Percentiles rank a stretch among this genome's conserved stretches.
phyloP scores from a whole-genome alignment of 2,888 invertebrate species.

The Yponomeuta sedellus region DNA sequence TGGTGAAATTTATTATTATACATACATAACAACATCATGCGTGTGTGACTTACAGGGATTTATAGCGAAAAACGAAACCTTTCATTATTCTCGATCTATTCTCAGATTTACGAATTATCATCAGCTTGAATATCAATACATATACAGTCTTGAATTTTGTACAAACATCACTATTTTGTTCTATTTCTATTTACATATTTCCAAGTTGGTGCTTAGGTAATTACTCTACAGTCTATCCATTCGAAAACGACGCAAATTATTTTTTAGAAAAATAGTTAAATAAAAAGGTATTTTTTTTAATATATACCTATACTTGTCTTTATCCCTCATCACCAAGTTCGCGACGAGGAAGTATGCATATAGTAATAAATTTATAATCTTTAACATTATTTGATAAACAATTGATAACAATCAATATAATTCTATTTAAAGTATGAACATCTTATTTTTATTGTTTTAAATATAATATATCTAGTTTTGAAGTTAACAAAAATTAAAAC shows the following conservation, averaged over 20 bases:
- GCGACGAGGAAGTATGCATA: constrained; percentile 62
- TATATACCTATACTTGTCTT: constrained; percentile 54
- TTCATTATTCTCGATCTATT: constrained; percentile 19
- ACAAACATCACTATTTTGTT: constrained; percentile 55
- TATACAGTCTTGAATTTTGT: constrained; percentile 71
- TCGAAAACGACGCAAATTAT: constrained; percentile 49
- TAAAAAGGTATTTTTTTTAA: constrained; percentile 51
- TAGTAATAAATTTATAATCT: constrained; percentile 66
- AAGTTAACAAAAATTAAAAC: constrained; percentile 10
- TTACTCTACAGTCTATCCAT: constrained; percentile 55
- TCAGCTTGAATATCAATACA: constrained; percentile 36
- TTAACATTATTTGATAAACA: constrained; percentile 70
- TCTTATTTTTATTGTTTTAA: neutral
- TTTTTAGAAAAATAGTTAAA: constrained; percentile 14
- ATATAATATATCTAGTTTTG: constrained; percentile 13
- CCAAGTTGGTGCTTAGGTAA: constrained; percentile 50
- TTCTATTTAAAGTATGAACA: constrained; percentile 37
- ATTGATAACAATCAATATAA: constrained; percentile 70
- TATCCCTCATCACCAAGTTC: constrained; percentile 56
- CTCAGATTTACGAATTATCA: constrained; percentile 17
- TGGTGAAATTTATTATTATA: constrained; percentile 21
- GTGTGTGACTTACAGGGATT: constrained; percentile 7
- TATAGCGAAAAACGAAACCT: constrained; percentile 18
- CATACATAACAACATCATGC: constrained; percentile 8
- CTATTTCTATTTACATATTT: constrained; percentile 55